A percentile compares a stretch with the other conserved stretches of the same genome.
phyloP scores from a whole-genome alignment of 2,888 invertebrate genomes.

The Agrilus mali region DNA sequence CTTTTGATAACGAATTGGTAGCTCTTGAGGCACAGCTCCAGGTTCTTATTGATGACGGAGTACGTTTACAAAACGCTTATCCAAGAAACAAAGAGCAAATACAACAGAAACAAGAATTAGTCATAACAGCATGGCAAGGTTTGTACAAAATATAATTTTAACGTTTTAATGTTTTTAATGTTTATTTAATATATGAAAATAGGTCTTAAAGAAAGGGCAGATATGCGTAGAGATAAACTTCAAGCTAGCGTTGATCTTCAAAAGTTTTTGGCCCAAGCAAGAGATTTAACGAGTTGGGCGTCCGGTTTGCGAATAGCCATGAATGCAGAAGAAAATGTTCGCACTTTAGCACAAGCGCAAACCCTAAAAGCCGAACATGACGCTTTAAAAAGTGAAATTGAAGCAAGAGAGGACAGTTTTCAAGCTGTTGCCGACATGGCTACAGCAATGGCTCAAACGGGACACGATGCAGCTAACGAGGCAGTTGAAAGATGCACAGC shows the following conservation, averaged over 20 bases:
- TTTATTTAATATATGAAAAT: not conserved
- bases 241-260: constrained; percentile 83
- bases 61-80: constrained; percentile 73
- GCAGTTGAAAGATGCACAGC: constrained; percentile 69
- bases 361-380: constrained; percentile 72
- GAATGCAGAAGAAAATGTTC: constrained; percentile 67
- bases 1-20: constrained; percentile 84
- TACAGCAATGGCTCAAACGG: constrained; percentile 70
- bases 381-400: constrained; percentile 71
- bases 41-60: constrained; percentile 85
- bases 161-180: too few species aligned
- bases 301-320: constrained; percentile 63
- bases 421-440: constrained; percentile 61
- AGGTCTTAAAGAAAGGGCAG: constrained; percentile 69
- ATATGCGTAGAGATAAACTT: constrained; percentile 64
- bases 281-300: constrained; percentile 86
- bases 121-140: constrained; percentile 72
- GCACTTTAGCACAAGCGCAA: constrained; percentile 73
- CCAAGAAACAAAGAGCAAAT: constrained; percentile 88
- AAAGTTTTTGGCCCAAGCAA: constrained; percentile 68
- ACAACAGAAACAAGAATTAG: constrained; percentile 71
- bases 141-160: constrained; percentile 1
- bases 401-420: constrained; percentile 76
- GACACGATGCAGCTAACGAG: constrained; percentile 66
- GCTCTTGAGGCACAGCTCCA: constrained; percentile 85